phyloP scores from a whole-genome alignment of 2,113 vertebrate genomes.

The Isurus oxyrinchus region DNA sequence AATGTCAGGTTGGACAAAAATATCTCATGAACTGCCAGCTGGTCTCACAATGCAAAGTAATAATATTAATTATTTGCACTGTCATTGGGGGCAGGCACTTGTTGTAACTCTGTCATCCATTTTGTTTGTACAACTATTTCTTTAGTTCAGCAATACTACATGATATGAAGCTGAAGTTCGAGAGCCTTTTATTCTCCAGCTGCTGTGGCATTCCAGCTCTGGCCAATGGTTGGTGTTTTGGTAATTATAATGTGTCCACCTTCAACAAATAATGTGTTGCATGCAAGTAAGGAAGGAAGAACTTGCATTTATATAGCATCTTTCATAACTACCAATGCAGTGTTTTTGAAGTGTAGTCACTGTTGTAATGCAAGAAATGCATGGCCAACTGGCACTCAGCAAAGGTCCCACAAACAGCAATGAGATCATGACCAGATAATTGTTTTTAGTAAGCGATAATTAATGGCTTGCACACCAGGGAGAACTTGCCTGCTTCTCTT shows the following conservation, averaged over 20 bases:
- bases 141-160: not conserved
- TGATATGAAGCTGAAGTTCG: not conserved
- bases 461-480: not conserved
- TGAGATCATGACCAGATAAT: not conserved
- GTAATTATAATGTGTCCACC: not conserved
- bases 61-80: slow-evolving; percentile 5
- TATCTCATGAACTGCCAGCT: not conserved
- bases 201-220: not conserved
- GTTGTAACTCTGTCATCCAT: not conserved
- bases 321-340: not conserved
- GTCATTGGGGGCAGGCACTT: not conserved
- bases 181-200: not conserved
- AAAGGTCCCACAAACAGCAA: not conserved
- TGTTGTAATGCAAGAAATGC: not conserved
- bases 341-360: not conserved
- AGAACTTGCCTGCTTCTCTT: not conserved
- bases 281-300: not conserved
- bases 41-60: not conserved
- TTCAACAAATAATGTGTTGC: not conserved
- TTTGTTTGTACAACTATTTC: not conserved
- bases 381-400: not conserved
- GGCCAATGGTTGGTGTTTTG: not conserved
- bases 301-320: not conserved
- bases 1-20: slow-evolving; percentile 7
- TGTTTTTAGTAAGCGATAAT: not conserved